phyloP scores from a whole-genome alignment of 2,888 invertebrate genomes.

The Apamea monoglypha region DNA sequence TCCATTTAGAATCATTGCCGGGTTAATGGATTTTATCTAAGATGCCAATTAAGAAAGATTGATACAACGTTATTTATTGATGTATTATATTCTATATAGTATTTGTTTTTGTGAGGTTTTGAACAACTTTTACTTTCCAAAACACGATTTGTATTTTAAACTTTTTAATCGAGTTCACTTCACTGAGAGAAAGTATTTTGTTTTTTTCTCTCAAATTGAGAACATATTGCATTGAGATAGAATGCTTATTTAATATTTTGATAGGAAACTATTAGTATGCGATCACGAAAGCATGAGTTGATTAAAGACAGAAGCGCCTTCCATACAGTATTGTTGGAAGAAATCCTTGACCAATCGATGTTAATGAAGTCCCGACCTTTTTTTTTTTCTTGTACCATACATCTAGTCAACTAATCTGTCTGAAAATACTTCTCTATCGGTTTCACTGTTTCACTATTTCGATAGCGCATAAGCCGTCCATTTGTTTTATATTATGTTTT shows the following conservation, averaged over 20 bases:
- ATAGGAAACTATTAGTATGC: background rate
- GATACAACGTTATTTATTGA: background rate
- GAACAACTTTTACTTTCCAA: slow-evolving; percentile 48
- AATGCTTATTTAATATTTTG: slow-evolving; percentile 7
- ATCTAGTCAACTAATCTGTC: background rate
- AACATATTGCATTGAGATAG: background rate
- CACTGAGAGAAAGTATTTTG: slow-evolving; percentile 49
- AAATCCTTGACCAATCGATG: background rate
- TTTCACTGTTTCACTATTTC: slow-evolving; percentile 20
- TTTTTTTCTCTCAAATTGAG: slow-evolving; percentile 17
- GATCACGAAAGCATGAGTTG: background rate
- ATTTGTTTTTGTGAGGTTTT: slow-evolving; percentile 24
- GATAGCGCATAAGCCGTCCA: slow-evolving; percentile 17
- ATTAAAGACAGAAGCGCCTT: background rate
- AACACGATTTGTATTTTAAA: slow-evolving; percentile 45
- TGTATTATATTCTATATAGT: background rate
- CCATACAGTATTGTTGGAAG: background rate
- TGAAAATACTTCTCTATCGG: background rate
- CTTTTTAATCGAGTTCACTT: slow-evolving; percentile 28
- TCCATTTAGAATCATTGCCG: slow-evolving; percentile 46
- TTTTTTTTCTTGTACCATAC: background rate
- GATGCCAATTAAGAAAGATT: slow-evolving; percentile 15
- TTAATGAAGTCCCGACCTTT: background rate
- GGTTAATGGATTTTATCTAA: background rate
- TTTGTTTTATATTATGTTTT: background rate